Base-by-base conservation (phyloP, 2,113 vertebrate genomes). In the Pteruthius melanotis region DNA sequence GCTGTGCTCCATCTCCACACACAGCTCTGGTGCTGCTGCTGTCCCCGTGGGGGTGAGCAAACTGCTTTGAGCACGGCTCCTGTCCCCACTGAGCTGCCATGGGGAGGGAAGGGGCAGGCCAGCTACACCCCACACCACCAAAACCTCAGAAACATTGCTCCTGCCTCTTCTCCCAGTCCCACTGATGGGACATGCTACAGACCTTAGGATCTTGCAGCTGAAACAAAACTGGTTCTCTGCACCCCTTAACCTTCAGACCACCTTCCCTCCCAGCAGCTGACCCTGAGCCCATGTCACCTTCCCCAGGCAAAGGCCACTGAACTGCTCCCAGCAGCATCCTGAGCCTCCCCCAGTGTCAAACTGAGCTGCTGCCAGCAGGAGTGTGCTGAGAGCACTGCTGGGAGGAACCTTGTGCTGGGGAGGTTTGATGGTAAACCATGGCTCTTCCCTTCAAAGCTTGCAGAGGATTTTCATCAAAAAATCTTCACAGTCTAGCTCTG, bases 1-100 rank as follows among this genome's bases (percentile, higher is more conserved):
- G 83, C 83, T 83, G 85, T 45, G 71, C 50, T 60, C 22, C 15
- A 4, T 54, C 92, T 63, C 66, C 18, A 1, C 68, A 79, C 2
- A 0, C 66, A 61, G 94, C 81, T 11, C 39, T 68, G 60, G 15
- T 49, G 69, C 6, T 57, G 39, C 80, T 64, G 87, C 87, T 69
- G 57, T 40, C 82, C 57, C 66, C 15, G 4, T 0, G 3, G n/a
- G 40, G 78, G 28, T 20, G n/a, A 88, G 54, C 18, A 93, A 61
- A 83, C 40, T 45, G 42, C 66, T 65, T 3, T 0, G 0, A 76
- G 60, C 1, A 0, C 0, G 2, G 90, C 94, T 56, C 26, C 90
- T 83, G 66, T 57, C 59, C 53, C 60, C 54, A 8, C 54, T 13
- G 33, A 74, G 68, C 68, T 74, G 68, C 59, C 5, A 2, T 0